These are phyloP conservation scores for Diadophis punctatus DNA, from an alignment of 2,113 vertebrate species.

Conservation along the genomic window DNA sequence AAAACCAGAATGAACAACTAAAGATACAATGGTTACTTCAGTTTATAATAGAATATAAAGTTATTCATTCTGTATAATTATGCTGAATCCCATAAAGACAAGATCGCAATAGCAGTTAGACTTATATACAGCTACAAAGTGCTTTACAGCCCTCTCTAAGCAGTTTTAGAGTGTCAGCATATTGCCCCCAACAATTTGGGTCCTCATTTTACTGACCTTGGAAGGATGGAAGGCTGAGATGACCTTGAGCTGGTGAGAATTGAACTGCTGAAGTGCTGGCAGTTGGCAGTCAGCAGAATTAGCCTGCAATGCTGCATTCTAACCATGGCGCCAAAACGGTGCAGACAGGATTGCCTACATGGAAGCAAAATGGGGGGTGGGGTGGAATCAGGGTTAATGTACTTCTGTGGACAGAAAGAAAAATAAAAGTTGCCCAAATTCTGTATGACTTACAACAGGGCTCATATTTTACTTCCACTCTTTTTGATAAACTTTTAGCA, in stretches of 20 bases:
- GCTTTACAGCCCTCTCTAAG: too few relatives aligned
- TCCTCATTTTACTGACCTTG: too few relatives aligned
- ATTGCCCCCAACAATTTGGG: too few relatives aligned
- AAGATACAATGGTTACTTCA: neutral
- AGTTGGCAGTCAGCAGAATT: too few relatives aligned
- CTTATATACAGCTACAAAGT: too few relatives aligned
- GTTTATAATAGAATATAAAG: neutral
- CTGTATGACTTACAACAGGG: neutral
- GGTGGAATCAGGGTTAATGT: neutral
- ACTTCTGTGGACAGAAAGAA: neutral
- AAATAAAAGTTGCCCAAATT: neutral
- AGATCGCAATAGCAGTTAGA: neutral
- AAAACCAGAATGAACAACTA: neutral
- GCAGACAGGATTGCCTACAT: neutral
- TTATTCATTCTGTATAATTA: neutral
- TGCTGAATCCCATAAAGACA: neutral
- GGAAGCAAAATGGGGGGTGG: neutral
- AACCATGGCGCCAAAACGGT: too few relatives aligned
- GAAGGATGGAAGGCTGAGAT: too few relatives aligned
- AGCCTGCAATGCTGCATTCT: too few relatives aligned
- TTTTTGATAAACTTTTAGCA: neutral
- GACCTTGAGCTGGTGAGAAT: too few relatives aligned
- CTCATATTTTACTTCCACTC: neutral
- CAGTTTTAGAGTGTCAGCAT: too few relatives aligned
- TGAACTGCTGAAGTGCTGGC: too few relatives aligned